Conservation (phyloP, 2,113 vertebrate species). For the Craseonycteris thonglongyai region DNA sequence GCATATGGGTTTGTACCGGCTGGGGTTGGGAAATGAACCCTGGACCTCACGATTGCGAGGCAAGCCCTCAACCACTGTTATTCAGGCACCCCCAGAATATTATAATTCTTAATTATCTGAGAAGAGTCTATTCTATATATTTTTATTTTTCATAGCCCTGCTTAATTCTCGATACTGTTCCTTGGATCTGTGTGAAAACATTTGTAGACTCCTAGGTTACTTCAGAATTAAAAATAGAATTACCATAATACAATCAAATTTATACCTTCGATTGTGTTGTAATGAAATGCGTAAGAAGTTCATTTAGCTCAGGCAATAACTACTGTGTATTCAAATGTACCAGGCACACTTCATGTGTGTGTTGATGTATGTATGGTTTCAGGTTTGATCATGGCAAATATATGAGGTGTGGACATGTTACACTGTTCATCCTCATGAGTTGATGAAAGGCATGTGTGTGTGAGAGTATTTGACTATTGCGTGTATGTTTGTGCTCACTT, state of each 20-base stretch:
- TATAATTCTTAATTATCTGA: not conserved
- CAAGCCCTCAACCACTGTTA: too few species aligned
- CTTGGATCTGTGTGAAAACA: not conserved
- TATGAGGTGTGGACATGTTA: not conserved
- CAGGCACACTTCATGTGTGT: not conserved
- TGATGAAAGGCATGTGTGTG: not conserved
- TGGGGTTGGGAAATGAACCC: too few species aligned
- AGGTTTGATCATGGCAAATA: not conserved
- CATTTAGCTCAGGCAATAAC: not conserved
- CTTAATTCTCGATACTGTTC: not conserved
- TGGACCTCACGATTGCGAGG: too few species aligned
- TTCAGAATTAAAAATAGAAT: not conserved
- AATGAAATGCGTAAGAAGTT: not conserved
- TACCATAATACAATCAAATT: not conserved
- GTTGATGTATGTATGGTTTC: not conserved
- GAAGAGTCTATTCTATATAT: not conserved
- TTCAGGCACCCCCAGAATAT: not conserved
- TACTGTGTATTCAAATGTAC: not conserved
- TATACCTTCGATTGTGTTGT: not conserved
- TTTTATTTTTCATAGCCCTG: not conserved
- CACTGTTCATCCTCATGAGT: not conserved
- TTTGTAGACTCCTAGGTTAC: not conserved
- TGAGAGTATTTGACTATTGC: not conserved
- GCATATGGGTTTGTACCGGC: too few species aligned
- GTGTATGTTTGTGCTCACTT: not conserved